Evolutionary conservation across 1,140 invertebrate species (phyloP), one percentile per base, ranked within the genome.

Genomic region (Pseudomyrmex sp.): DNA sequence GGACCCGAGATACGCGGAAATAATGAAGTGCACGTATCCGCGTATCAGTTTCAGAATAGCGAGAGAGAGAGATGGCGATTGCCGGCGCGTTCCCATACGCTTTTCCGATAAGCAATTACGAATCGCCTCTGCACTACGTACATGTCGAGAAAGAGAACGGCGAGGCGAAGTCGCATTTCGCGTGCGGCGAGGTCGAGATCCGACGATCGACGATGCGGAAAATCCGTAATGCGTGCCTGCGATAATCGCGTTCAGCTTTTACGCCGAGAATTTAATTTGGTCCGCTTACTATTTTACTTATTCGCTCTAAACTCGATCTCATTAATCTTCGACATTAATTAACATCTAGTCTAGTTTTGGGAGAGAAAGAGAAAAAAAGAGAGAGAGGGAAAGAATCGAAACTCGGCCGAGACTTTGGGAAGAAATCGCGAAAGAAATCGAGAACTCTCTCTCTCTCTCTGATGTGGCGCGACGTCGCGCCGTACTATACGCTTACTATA

Each of bases 401-500:
- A 35, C 35, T 35, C 35, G 35, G 5, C 3, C 35, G 35, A 35
- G 35, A 35, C 35, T 35, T 0, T 5, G 35, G 4, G 35, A 35
- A 35, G 5, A 35, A 15, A 58, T 18, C 54, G 54, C 7, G 54
- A 58, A 58, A 15, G 44, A 23, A 20, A 3, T n/a, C 35, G 35
- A 44, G 26, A 59, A 75, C 26, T n/a, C 56, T 56, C 20, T 35
- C 26, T 35, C 26, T n/a, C 50, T 56, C 20, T 35, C 35, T 35
- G 35, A 35, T 35, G 35, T 35, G 80, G 44, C 50, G 84, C 18
- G 73, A 10, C 12, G 52, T 50, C 26, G 15, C 5, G 63, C 26
- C 50, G 69, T 56, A 74, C 68, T 63, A 35, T 85, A 80, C 83
- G 86, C 80, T 85, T 85, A 85, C 86, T 88, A 85, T 90, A 93